Evolutionary conservation across 1,140 invertebrate genomes (phyloP).

Genomic region (Drosophila obscura): DNA sequence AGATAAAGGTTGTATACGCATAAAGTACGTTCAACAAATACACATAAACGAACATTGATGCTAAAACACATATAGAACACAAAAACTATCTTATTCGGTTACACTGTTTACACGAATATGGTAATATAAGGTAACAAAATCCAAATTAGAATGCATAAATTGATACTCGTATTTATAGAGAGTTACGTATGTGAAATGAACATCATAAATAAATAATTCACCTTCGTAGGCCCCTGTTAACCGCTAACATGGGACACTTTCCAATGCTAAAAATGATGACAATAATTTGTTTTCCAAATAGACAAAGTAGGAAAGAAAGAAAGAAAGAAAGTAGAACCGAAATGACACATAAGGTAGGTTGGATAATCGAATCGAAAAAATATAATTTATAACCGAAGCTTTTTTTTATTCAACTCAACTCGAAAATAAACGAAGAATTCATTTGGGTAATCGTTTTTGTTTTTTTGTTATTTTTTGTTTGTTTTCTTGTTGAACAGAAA

Average conservation of each 20-base stretch:
- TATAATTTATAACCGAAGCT: constrained; percentile 31
- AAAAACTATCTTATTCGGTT: no score
- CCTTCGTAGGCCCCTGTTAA: constrained; percentile 95
- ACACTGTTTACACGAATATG: no score
- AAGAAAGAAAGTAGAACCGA: constrained; percentile 62
- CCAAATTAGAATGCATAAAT: no score
- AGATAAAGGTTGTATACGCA: neutral
- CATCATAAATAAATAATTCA: constrained; percentile 84
- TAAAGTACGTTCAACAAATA: no score
- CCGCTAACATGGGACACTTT: constrained; percentile 92
- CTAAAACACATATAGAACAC: no score
- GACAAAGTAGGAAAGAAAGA: constrained; percentile 38
- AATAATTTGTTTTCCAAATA: constrained; percentile 38
- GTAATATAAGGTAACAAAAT: no score
- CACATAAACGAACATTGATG: no score
- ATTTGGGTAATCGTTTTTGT: neutral
- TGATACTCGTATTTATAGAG: no score
- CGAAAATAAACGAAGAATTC: neutral
- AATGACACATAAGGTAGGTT: constrained; percentile 54
- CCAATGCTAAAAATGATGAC: constrained; percentile 83
- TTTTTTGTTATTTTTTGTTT: no score
- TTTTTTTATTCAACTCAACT: neutral
- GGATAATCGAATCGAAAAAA: constrained; percentile 24
- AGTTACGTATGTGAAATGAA: constrained; percentile 46
- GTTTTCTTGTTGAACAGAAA: no score